phyloP scores from a whole-genome alignment of 2,797 vertebrate species.

The Acridotheres tristis region DNA sequence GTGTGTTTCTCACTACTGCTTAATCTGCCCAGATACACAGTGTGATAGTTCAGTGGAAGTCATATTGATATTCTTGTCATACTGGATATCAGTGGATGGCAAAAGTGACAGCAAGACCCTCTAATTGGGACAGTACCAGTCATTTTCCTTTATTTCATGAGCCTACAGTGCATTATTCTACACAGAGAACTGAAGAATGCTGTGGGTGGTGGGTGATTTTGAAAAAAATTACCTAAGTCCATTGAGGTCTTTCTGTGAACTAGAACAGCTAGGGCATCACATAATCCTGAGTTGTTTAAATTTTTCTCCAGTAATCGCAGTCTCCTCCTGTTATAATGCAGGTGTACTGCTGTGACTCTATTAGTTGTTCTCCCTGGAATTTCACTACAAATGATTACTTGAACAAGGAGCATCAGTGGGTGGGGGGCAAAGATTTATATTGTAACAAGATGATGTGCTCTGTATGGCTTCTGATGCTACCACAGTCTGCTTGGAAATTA shows the following conservation, averaged over 20 bases:
- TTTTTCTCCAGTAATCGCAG: slow-evolving; percentile 38
- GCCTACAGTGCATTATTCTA: background rate
- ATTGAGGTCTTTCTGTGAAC: slow-evolving; percentile 7
- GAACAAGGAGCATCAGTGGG: slow-evolving; percentile 19
- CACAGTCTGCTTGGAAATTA: background rate
- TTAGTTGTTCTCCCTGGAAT: slow-evolving; percentile 54
- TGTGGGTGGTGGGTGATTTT: background rate
- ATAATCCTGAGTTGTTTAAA: slow-evolving; percentile 60
- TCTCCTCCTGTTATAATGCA: slow-evolving; percentile 44
- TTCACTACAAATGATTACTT: slow-evolving; percentile 56
- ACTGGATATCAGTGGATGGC: background rate
- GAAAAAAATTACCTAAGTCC: slow-evolving; percentile 5
- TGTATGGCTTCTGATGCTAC: background rate
- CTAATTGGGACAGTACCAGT: background rate
- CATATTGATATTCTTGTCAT: background rate
- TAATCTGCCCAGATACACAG: background rate
- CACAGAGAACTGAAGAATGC: background rate
- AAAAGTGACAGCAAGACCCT: background rate
- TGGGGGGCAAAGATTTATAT: slow-evolving; percentile 20
- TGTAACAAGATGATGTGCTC: background rate
- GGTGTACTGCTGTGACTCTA: slow-evolving; percentile 50
- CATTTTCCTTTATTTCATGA: background rate
- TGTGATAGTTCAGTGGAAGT: background rate
- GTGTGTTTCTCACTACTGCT: background rate
- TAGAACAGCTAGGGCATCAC: background rate